Conservation (phyloP, 2,113 vertebrate genomes). For the Centropristis striata region DNA sequence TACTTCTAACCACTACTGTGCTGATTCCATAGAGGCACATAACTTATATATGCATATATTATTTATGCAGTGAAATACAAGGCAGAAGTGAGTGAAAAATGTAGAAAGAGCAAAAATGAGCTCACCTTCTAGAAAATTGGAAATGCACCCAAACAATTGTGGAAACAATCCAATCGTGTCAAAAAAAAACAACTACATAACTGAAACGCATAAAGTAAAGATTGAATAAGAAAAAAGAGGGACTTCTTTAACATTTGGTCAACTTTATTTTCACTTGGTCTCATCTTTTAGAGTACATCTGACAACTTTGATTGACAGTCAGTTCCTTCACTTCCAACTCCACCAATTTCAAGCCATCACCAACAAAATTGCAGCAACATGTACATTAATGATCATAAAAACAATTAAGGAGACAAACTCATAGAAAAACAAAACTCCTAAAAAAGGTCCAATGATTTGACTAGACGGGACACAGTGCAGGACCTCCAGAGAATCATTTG, state of each 20-base stretch:
- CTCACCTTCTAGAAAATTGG: neutral
- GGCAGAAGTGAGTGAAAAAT: too few species aligned
- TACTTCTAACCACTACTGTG: too few species aligned
- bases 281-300: conserved; percentile 72
- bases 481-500: conserved; percentile 32
- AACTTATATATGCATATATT: too few species aligned
- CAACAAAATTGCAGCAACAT: conserved; percentile 56
- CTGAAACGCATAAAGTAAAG: neutral
- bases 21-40: too few species aligned
- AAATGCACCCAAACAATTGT: neutral
- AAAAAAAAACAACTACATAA: neutral
- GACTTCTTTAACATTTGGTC: conserved; percentile 71
- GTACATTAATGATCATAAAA: conserved; percentile 68
- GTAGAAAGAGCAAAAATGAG: too few species aligned
- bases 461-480: conserved; percentile 28
- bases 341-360: conserved; percentile 45
- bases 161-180: neutral
- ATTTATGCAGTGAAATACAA: too few species aligned
- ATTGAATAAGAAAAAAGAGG: neutral
- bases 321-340: conserved; percentile 51
- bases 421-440: conserved; percentile 32
- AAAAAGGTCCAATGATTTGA: conserved; percentile 43
- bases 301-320: conserved; percentile 58
- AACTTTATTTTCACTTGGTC: conserved; percentile 83
- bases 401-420: conserved; percentile 46